Evolutionary conservation across 2,113 vertebrate genomes (phyloP), one percentile per base, ranked within the genome.

Genomic region (Hippocampus abdominalis): DNA sequence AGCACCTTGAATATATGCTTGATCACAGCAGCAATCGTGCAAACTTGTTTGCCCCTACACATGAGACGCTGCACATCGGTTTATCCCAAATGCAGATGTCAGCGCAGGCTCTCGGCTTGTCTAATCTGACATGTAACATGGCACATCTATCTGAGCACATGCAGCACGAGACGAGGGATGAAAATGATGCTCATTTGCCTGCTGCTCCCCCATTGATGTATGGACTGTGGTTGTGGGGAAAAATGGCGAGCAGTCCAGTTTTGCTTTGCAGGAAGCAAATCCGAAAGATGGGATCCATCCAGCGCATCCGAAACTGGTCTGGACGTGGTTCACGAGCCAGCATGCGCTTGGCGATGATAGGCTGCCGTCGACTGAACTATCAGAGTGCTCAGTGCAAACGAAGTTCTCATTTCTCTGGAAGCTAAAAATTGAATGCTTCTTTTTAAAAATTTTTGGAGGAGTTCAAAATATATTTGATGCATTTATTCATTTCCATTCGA

Each of bases 101-200:
- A 94, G 91, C 78, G 93, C 92, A 66, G 91, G 86, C 90, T 93
- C 88, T 90, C 88, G 87, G 62, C 87, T 94, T 91, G 92, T 94
- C 92, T 94, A 89, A 90, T 93, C 90, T 87, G 93, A 93, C 92
- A 86, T 65, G 60, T 89, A 94, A 92, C 93, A 93, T 93, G 91
- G 92, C 91, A 87, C 69, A 93, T 93, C 90, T 83, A 88, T 90
- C 90, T 84, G 86, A 80, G 90, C 93, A 90, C 91, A n/a, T 48
- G 16, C 60, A 61, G 74, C 80, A 81, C 60, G 20, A 79, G 73
- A 67, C 67, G 20, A 74, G 67, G 74, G 74, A 77, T 69, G 62
- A 67, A 78, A 81, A 81, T 54, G 71, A 81, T 80, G 65, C 60
- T 27, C 20, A 5, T 64, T 25, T 23, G 6, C 40, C 18, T 29